Conservation (phyloP, 2,797 vertebrate species). For the Erithacus rubecula region DNA sequence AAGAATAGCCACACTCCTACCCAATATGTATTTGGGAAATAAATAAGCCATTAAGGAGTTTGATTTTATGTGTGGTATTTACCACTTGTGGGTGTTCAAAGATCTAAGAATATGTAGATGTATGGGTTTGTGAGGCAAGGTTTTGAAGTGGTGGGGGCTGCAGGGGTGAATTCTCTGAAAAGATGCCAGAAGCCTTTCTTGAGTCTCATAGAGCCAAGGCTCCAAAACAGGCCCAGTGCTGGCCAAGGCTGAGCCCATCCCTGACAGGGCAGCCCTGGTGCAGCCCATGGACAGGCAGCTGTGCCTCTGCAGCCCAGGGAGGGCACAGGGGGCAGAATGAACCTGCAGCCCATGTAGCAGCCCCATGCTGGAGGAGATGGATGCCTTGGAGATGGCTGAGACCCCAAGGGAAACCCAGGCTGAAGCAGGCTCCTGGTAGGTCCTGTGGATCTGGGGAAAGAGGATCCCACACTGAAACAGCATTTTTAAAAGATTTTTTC, state of each 20-base stretch:
- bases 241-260: background rate
- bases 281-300: background rate
- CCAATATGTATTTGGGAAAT: background rate
- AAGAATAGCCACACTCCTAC: background rate
- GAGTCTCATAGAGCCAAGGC: background rate
- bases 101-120: background rate
- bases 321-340: background rate
- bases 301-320: background rate
- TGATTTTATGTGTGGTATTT: background rate
- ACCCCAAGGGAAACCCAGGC: background rate
- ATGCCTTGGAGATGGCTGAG: background rate
- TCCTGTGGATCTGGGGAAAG: background rate
- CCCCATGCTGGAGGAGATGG: background rate
- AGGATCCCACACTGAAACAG: rapidly evolving
- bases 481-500: background rate
- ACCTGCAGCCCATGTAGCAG: background rate
- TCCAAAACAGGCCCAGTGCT: background rate
- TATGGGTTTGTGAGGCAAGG: background rate
- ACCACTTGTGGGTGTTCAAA: background rate
- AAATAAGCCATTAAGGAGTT: background rate
- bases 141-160: background rate
- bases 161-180: too few species aligned
- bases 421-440: background rate
- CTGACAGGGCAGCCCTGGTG: too few species aligned
- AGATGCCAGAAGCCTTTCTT: background rate